These are phyloP conservation scores for Drosophila histrio DNA, from an alignment of 2,888 invertebrate genomes.

Conservation along the genomic window DNA sequence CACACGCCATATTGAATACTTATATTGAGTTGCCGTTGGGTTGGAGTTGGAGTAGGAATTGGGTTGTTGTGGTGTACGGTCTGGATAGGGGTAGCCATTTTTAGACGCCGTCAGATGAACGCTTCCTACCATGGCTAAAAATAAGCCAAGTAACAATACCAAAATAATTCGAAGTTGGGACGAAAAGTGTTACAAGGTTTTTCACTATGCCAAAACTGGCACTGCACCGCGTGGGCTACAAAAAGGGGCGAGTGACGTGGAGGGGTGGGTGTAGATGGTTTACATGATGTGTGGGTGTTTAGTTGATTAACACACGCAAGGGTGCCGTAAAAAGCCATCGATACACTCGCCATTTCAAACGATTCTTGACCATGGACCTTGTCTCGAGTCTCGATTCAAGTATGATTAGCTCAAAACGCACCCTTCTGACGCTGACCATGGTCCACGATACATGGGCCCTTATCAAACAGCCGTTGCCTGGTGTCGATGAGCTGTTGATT, in stretches of 20 bases:
- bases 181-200: conserved; percentile 75
- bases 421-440: conserved; percentile 15
- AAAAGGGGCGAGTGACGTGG: conserved; percentile 6
- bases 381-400: not conserved
- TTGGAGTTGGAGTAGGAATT: conserved; percentile 9
- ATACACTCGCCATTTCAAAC: conserved; percentile 26
- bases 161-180: conserved; percentile 54
- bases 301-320: conserved; percentile 64
- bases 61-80: not conserved
- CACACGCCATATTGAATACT: conserved; percentile 64
- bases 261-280: not conserved
- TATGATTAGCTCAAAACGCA: conserved; percentile 48
- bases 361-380: conserved; percentile 46
- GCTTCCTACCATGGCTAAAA: conserved; percentile 54
- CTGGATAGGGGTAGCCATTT: conserved; percentile 66
- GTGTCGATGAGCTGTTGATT: conserved; percentile 65
- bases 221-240: conserved; percentile 33
- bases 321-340: conserved; percentile 43
- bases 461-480: conserved; percentile 66
- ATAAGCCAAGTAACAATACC: conserved; percentile 56
- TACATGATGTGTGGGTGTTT: conserved; percentile 52
- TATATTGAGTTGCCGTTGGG: conserved; percentile 42
- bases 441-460: conserved; percentile 43
- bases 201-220: conserved; percentile 65
- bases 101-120: conserved; percentile 56